These are phyloP conservation scores for Drosophila orena DNA, from an alignment of 1,140 invertebrate species.

Conservation along the genomic window DNA sequence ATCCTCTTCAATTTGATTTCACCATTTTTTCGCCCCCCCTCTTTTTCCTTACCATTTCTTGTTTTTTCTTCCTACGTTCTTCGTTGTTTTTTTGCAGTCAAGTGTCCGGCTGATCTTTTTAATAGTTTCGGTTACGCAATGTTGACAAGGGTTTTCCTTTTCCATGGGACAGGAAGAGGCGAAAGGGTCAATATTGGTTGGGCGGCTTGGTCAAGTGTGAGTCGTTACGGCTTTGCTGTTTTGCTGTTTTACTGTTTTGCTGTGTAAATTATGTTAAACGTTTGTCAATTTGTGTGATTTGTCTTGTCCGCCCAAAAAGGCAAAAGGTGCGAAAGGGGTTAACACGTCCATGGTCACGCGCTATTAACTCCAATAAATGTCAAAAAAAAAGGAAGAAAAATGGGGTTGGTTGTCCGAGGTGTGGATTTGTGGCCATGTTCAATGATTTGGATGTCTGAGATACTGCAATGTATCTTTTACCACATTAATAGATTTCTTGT, in stretches of 20 bases:
- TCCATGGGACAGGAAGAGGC: slow-evolving; percentile 5
- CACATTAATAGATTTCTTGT: background rate
- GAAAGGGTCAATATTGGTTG: slow-evolving; percentile 69
- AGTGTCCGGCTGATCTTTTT: slow-evolving; percentile 78
- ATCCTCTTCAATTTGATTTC: slow-evolving; percentile 42
- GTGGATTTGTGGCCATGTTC: slow-evolving; percentile 26
- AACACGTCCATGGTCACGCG: slow-evolving; percentile 54
- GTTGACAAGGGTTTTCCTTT: slow-evolving; percentile 82
- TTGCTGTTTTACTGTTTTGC: slow-evolving; percentile 64
- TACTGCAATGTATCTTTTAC: background rate
- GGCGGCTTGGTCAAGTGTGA: slow-evolving; percentile 69
- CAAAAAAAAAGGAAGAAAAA: background rate
- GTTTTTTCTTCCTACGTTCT: background rate
- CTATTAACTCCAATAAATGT: slow-evolving; percentile 62
- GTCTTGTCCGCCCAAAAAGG: slow-evolving; percentile 38
- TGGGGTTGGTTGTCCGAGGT: slow-evolving; percentile 9
- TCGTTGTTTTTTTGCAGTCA: slow-evolving; percentile 29
- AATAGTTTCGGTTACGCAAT: slow-evolving; percentile 80
- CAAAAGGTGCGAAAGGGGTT: slow-evolving; percentile 67
- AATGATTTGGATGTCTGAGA: background rate
- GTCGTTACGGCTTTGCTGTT: slow-evolving; percentile 68
- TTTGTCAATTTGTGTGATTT: slow-evolving; percentile 82
- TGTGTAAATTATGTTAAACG: slow-evolving; percentile 82
- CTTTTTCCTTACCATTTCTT: slow-evolving; percentile 3
- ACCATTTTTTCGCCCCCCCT: slow-evolving; percentile 18